phyloP scores from a whole-genome alignment of 2,888 invertebrate genomes.

The Oxyscelio sp. region DNA sequence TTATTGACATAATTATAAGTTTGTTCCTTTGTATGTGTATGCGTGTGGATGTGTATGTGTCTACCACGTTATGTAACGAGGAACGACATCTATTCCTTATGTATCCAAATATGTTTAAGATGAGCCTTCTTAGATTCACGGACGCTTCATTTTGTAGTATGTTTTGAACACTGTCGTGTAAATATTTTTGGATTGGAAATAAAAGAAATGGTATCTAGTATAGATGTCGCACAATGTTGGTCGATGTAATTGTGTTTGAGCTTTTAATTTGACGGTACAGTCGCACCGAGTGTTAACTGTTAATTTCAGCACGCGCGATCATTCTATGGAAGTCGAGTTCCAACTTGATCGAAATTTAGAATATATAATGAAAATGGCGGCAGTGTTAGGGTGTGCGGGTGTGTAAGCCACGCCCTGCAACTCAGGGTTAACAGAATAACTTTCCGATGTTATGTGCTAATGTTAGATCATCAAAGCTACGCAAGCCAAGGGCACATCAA shows the following conservation, averaged over 20 bases:
- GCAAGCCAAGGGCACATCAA: constrained; percentile 82
- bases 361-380: constrained; percentile 85
- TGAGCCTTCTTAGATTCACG: constrained; percentile 15
- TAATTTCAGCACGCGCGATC: constrained; percentile 8
- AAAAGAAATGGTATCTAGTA: too few relatives aligned
- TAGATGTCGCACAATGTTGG: background rate
- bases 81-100: constrained; percentile 40
- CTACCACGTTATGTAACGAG: constrained; percentile 48
- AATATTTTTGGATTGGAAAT: too few relatives aligned
- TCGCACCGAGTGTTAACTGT: too few relatives aligned
- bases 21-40: background rate
- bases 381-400: constrained; percentile 83
- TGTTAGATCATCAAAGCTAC: constrained; percentile 72
- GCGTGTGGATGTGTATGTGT: too few relatives aligned
- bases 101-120: constrained; percentile 36
- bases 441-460: constrained; percentile 62
- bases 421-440: constrained; percentile 66
- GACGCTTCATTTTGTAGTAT: too few relatives aligned
- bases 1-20: constrained; percentile 50
- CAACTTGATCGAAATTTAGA: constrained; percentile 81
- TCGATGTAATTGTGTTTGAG: background rate
- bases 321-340: constrained; percentile 78
- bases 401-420: constrained; percentile 85
- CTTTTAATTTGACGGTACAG: too few relatives aligned
- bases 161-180: too few relatives aligned